Evolutionary conservation across 1,140 invertebrate genomes (phyloP), one percentile per base, ranked within the genome.

Genomic region (Sarcophaga bullata): DNA sequence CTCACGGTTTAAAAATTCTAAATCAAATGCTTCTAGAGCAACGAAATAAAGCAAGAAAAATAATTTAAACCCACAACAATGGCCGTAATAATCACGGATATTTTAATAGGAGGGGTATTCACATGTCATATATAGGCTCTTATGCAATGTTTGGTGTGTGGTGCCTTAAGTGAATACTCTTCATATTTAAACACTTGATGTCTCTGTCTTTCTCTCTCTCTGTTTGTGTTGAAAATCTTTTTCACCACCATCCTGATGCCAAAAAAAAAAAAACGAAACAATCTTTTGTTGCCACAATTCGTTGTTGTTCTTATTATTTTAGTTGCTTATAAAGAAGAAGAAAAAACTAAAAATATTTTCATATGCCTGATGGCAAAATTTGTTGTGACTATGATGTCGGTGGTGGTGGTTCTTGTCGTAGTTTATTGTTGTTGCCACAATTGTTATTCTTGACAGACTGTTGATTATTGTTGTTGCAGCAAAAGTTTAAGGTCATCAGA

Each of bases 401-500:
- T 37, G 25, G 25, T 37, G 4, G 25, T 37, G 25, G 25, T 37
- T 37, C 1, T 37, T 37, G 25, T 37, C 25, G 4, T 37, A 37
- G 25, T 37, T 37, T 37, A 37, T 37, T 37, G 25, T 37, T 37
- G 25, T 37, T 37, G 25, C 25, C 4, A 37, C 25, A 37, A 37
- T 37, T 37, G 25, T 54, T 54, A 54, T 54, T 54, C 15, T 10
- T 13, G 3, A 54, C 52, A 9, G 15, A 54, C 15, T 54, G 6
- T 54, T 54, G 10, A 54, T 9, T 52, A 13, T 52, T 54, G 52
- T 13, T 15, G 9, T 13, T 54, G 54, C 54, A 58, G 15, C 54
- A 58, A 58, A 58, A 58, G 54, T 58, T 58, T 58, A 58, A 58
- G 54, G 54, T 58, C 54, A n/a, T n/a, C 54, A 58, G 54, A 58